These are phyloP conservation scores for Heliothis subflexa DNA, from an alignment of 1,140 invertebrate species.

Conservation along the genomic window DNA sequence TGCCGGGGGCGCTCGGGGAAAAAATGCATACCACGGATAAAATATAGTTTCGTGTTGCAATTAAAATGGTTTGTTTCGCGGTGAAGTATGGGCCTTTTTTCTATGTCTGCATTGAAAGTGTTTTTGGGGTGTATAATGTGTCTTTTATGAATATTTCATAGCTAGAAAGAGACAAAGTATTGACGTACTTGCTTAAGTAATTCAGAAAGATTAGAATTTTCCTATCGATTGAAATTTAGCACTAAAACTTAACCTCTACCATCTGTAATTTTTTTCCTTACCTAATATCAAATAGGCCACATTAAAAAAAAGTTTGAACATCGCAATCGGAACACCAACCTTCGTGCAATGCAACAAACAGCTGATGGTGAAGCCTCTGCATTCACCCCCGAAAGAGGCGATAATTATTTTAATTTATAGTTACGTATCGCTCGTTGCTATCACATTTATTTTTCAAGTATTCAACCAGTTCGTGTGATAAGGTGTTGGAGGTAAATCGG, in stretches of 20 bases:
- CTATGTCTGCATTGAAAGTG: slow-evolving; percentile 9
- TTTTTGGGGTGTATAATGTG: slow-evolving; percentile 15
- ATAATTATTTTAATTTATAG: slow-evolving; percentile 43
- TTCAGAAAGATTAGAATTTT: too few species aligned
- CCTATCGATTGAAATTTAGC: neutral
- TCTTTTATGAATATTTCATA: neutral
- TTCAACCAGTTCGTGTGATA: slow-evolving; percentile 28
- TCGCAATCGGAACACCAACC: neutral
- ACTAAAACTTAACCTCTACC: neutral
- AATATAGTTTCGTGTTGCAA: slow-evolving; percentile 79
- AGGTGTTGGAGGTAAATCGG: slow-evolving; percentile 4
- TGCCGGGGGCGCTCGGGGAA: slow-evolving; percentile 58
- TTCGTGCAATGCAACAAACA: slow-evolving; percentile 15
- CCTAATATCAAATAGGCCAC: neutral
- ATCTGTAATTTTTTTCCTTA: neutral
- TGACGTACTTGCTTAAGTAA: too few species aligned
- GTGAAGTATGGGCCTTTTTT: slow-evolving; percentile 36
- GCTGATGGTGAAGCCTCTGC: slow-evolving; percentile 27
- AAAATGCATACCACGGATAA: slow-evolving; percentile 73
- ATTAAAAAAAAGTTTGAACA: too few species aligned
- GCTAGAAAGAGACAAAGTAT: neutral
- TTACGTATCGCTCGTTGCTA: slow-evolving; percentile 26
- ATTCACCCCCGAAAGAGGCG: slow-evolving; percentile 37
- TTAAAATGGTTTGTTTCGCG: slow-evolving; percentile 70
- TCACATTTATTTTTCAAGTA: slow-evolving; percentile 40